A percentile compares a stretch with the other conserved stretches of the same genome.
phyloP scores from a whole-genome alignment of 2,888 invertebrate species.

The Amorpha juglandis region DNA sequence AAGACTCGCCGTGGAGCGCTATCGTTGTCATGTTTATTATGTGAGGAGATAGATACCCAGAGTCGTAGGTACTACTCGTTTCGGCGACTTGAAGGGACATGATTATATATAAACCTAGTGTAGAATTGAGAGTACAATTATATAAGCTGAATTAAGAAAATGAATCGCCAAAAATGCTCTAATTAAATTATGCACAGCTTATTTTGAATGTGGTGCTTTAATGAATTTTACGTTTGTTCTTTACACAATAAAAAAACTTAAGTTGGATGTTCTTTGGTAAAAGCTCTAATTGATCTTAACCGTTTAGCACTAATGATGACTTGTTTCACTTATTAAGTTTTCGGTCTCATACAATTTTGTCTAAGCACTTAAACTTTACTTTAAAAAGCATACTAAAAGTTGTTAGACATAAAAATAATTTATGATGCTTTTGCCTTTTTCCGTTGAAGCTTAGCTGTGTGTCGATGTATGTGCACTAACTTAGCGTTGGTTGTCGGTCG shows the following conservation, averaged over 20 bases:
- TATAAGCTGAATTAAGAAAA: background rate
- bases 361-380: background rate
- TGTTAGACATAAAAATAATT: background rate
- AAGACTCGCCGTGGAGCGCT: no score
- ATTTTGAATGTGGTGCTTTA: background rate
- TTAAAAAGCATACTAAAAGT: background rate
- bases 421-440: constrained; percentile 14
- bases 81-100: no score
- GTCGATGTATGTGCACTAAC: constrained; percentile 66
- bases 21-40: no score
- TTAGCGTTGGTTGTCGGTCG: constrained; percentile 53
- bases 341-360: background rate
- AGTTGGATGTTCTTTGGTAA: background rate
- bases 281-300: constrained; percentile 10
- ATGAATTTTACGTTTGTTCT: background rate
- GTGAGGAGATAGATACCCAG: no score
- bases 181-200: constrained; percentile 1
- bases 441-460: constrained; percentile 37
- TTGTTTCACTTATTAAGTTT: background rate
- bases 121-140: background rate
- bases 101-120: background rate
- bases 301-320: constrained; percentile 4
- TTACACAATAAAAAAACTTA: background rate
- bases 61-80: no score
- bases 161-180: background rate